Evolutionary conservation across 2,888 invertebrate species (phyloP).

Genomic region (Coronaproctus castanopsis): DNA sequence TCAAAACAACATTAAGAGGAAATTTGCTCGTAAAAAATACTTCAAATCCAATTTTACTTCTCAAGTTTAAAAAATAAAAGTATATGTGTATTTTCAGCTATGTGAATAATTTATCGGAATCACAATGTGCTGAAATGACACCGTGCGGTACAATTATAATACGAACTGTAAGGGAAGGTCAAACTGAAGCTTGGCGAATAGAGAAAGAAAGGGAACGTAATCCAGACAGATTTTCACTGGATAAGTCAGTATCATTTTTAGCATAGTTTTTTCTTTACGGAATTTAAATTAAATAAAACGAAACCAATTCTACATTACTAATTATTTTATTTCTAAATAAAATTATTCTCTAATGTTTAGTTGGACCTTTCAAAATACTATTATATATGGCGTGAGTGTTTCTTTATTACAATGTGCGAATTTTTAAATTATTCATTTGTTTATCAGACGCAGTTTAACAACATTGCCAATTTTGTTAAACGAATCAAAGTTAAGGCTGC

Average conservation of each 20-base stretch:
- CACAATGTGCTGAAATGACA: constrained; percentile 3
- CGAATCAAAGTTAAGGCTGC: constrained; percentile 55
- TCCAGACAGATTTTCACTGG: constrained; percentile 73
- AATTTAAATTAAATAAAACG: no score
- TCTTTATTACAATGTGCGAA: background rate
- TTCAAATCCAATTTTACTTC: no score
- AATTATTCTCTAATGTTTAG: no score
- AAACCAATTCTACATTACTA: no score
- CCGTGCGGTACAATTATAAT: constrained; percentile 22
- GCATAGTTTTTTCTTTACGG: background rate
- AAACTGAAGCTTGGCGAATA: constrained; percentile 45
- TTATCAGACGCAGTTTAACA: constrained; percentile 50
- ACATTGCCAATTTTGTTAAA: constrained; percentile 62
- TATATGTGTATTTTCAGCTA: no score
- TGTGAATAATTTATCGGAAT: no score
- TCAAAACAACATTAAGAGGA: no score
- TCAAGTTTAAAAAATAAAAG: no score
- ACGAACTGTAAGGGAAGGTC: constrained; percentile 41
- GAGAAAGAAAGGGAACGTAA: constrained; percentile 58
- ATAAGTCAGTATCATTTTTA: constrained; percentile 33
- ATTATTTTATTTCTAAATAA: no score
- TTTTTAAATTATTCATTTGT: constrained; percentile 3
- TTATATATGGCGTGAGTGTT: background rate
- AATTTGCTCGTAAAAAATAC: no score
- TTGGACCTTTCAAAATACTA: no score